These are phyloP conservation scores for Drosophila pectinifera DNA, from an alignment of 1,140 invertebrate genomes.

Conservation along the genomic window DNA sequence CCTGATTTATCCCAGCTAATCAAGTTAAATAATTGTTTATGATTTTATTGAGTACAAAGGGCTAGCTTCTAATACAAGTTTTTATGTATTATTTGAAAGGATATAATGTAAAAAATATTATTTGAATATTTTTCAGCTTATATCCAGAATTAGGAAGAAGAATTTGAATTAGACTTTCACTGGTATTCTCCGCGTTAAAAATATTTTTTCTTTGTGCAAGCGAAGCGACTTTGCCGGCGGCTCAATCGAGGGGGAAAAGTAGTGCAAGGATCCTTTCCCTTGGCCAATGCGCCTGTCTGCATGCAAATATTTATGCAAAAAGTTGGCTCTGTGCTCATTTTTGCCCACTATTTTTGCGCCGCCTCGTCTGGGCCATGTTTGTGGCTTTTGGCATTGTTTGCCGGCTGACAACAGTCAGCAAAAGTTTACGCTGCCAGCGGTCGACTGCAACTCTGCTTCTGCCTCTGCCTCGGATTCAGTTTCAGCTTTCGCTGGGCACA, in stretches of 20 bases:
- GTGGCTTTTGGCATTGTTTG: slow-evolving; percentile 81
- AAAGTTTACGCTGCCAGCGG: slow-evolving; percentile 76
- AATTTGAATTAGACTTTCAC: background rate
- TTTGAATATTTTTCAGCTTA: background rate
- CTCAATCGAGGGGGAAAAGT: slow-evolving; percentile 19
- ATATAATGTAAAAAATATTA: background rate
- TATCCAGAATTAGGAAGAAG: no score
- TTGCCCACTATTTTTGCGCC: slow-evolving; percentile 53
- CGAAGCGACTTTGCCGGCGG: slow-evolving; percentile 39
- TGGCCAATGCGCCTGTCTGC: slow-evolving; percentile 56
- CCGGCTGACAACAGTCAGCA: slow-evolving; percentile 81
- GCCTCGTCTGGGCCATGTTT: slow-evolving; percentile 72
- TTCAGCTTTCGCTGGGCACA: slow-evolving; percentile 56
- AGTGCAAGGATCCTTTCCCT: slow-evolving; percentile 3
- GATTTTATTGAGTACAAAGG: no score
- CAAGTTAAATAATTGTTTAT: no score
- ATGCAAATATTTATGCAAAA: slow-evolving; percentile 83
- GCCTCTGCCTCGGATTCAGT: slow-evolving; percentile 38
- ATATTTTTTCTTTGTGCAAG: background rate
- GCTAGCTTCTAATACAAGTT: no score
- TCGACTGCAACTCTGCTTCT: slow-evolving; percentile 27
- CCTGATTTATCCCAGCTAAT: no score
- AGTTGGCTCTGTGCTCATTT: slow-evolving; percentile 81
- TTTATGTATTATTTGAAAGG: no score
- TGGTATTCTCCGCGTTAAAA: background rate